Evolutionary conservation across 2,888 invertebrate genomes (phyloP), one percentile per base, ranked within the genome.

Genomic region (Tribolium freemani): DNA sequence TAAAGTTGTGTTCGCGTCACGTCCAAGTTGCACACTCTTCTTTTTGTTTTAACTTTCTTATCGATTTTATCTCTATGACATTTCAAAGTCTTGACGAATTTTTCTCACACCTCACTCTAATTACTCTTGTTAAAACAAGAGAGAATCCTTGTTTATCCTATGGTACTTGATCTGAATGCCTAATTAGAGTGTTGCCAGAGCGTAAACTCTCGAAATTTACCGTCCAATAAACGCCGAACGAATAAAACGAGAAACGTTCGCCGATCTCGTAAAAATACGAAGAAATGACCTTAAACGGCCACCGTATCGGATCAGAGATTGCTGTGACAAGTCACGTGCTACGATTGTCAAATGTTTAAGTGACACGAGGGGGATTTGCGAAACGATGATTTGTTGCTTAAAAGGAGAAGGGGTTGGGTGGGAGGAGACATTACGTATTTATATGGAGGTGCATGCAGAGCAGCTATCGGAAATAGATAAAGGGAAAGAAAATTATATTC

Each of bases 401-500:
- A n/a, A n/a, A 38, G 9, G 1, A 38, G 38, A 20, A 51, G 51
- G 21, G 51, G 16, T 20, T 51, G 9, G 51, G 53, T 26, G 53
- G 9, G 21, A 30, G 26, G 57, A 21, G 16, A 46, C 67, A 48
- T 54, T 66, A 54, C 45, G 56, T 30, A 67, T 67, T 67, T 67
- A 67, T 56, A 30, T 60, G 44, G 26, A 71, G 61, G 71, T 73
- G 70, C 68, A 73, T 73, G 66, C 67, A 63, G 70, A 73, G 54
- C 45, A 67, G 67, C 74, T 72, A 74, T 74, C 66, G 74, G 74
- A 72, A 74, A 74, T 61, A 69, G 74, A 74, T 74, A 74, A 74
- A 71, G 74, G 69, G 8, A 45, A 60, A 69, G 51, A 61, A 54
- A 69, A 69, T 69, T 69, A 69, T 69, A 69, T 69, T 69, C 63